Conservation (phyloP, 2,113 vertebrate species). For the Gymnarchus niloticus region DNA sequence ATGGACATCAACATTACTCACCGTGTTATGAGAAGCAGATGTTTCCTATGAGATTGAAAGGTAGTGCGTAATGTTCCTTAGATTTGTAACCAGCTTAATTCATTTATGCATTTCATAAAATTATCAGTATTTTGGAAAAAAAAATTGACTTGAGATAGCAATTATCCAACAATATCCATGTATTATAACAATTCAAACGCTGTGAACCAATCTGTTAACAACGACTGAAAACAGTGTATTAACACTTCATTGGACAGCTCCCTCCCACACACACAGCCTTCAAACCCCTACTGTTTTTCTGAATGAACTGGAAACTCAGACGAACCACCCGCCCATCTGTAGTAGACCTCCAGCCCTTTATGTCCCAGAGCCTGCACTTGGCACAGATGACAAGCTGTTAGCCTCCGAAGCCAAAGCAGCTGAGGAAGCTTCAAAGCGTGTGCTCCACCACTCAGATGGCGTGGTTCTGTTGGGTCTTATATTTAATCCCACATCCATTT, state of each 20-base stretch:
- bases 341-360: neutral
- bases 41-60: neutral
- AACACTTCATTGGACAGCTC: neutral
- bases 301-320: neutral
- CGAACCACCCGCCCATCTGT: conserved; percentile 2
- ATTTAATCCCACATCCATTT: conserved; percentile 17
- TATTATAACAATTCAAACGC: neutral
- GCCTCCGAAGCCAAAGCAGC: conserved; percentile 6
- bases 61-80: neutral
- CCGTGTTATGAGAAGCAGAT: neutral
- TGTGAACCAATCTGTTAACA: neutral
- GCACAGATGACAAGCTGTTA: conserved; percentile 12
- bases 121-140: neutral
- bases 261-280: neutral
- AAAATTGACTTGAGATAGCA: neutral
- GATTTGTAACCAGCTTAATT: neutral
- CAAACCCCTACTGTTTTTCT: conserved; percentile 17
- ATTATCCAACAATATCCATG: neutral
- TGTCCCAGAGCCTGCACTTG: neutral
- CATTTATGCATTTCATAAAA: neutral
- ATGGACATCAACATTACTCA: neutral
- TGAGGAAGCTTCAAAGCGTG: conserved; percentile 17
- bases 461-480: neutral
- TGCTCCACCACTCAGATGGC: neutral
- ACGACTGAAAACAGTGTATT: neutral